A percentile compares a stretch with the other conserved stretches of the same genome.
These are phyloP conservation scores for Exocentrus adspersus DNA, from an alignment of 2,888 invertebrate genomes.

Conservation along the genomic window DNA sequence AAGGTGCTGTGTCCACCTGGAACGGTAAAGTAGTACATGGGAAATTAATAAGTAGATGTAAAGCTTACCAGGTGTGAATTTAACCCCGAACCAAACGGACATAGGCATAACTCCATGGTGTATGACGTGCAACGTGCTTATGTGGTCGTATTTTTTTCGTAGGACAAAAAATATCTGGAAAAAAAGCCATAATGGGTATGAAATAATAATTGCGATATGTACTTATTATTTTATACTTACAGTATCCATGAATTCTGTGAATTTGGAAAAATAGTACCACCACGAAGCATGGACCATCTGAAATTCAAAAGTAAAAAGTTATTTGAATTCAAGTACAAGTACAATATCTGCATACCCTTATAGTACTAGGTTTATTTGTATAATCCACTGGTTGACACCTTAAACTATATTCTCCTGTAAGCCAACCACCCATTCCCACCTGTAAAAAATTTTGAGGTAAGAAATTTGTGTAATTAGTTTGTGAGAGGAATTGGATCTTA, in stretches of 20 bases:
- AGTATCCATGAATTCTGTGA: conserved; percentile 95
- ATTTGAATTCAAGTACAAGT: not conserved
- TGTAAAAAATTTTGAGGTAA: too few species aligned
- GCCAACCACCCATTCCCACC: conserved; percentile 93
- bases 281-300: conserved; percentile 95
- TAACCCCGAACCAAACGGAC: conserved; percentile 97
- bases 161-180: conserved; percentile 93
- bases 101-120: conserved; percentile 98
- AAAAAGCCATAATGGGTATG: too few species aligned
- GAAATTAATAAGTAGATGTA: too few species aligned
- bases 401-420: conserved; percentile 93
- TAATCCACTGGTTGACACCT: conserved; percentile 97
- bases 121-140: conserved; percentile 93
- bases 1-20: conserved; percentile 94
- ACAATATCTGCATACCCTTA: conserved; percentile 79
- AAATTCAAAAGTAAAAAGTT: too few species aligned
- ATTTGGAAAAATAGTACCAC: conserved; percentile 97
- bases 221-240: conserved; percentile 73
- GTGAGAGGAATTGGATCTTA: conserved; percentile 65
- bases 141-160: conserved; percentile 93
- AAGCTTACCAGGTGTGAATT: conserved; percentile 86
- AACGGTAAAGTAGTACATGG: conserved; percentile 24
- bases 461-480: too few species aligned
- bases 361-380: conserved; percentile 88
- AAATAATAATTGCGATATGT: too few species aligned